These are phyloP conservation scores for Drosophila eugracilis DNA, from an alignment of 1,140 invertebrate genomes.

Conservation along the genomic window DNA sequence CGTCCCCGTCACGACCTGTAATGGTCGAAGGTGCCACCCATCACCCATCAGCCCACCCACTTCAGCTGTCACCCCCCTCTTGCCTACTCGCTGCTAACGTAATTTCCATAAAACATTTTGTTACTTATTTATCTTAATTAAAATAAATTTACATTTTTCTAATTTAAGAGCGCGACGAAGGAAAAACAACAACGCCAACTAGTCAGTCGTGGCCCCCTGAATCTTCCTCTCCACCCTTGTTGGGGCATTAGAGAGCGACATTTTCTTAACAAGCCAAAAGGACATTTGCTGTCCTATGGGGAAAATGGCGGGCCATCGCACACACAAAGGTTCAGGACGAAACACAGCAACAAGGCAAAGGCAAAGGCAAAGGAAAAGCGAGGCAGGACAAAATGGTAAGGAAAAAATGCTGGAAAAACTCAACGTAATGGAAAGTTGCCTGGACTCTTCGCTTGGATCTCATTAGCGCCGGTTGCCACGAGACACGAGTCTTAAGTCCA, in stretches of 20 bases:
- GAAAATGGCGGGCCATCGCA: constrained; percentile 16
- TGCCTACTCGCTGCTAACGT: constrained; percentile 76
- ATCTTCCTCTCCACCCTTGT: constrained; percentile 15
- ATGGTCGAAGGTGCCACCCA: constrained; percentile 61
- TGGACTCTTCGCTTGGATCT: constrained; percentile 65
- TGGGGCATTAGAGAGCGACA: constrained; percentile 77
- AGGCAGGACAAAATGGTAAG: too few relatives aligned
- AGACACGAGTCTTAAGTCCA: constrained; percentile 25
- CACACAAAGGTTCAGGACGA: constrained; percentile 48
- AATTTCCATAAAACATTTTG: constrained; percentile 85
- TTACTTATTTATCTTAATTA: constrained; percentile 85
- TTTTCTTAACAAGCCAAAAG: constrained; percentile 83
- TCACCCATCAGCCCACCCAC: constrained; percentile 4
- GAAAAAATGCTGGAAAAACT: constrained; percentile 59
- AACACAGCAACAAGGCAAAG: constrained; percentile 65
- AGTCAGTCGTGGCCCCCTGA: constrained; percentile 31
- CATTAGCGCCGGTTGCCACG: constrained; percentile 76
- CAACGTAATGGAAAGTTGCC: constrained; percentile 77
- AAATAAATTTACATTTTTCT: constrained; percentile 85
- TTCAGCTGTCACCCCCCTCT: constrained; percentile 31
- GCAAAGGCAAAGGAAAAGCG: constrained; percentile 15
- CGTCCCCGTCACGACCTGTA: constrained; percentile 62
- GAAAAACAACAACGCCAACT: constrained; percentile 39
- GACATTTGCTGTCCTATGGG: constrained; percentile 71
- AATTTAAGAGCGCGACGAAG: constrained; percentile 81